A percentile compares a stretch with the other conserved stretches of the same genome.
Evolutionary conservation across 1,140 invertebrate species (phyloP).

Genomic region (Leptonema lineaticorne): DNA sequence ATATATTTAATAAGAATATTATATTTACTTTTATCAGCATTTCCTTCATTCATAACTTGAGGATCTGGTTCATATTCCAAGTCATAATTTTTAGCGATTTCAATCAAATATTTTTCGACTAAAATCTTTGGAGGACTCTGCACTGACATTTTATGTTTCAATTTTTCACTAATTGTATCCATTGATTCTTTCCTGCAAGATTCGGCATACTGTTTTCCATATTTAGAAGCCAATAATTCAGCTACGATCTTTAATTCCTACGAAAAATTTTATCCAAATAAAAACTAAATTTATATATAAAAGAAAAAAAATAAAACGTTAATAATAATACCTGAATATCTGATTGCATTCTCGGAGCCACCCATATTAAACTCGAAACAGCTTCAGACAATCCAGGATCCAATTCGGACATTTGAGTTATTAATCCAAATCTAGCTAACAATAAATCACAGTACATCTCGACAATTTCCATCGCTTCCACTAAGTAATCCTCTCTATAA

Average conservation of each 20-base stretch:
- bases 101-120: conserved; percentile 93
- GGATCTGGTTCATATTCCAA: conserved; percentile 92
- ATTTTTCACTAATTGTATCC: conserved; percentile 80
- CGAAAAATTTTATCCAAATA: background rate
- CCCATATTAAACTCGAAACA: conserved; percentile 96
- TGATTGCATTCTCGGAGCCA: conserved; percentile 82
- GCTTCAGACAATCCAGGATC: conserved; percentile 95
- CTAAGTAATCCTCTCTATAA: conserved; percentile 93
- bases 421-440: conserved; percentile 94
- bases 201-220: conserved; percentile 91
- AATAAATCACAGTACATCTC: conserved; percentile 99
- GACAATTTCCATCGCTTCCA: conserved; percentile 98
- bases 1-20: background rate
- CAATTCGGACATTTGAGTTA: conserved; percentile 96
- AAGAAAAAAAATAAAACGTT: background rate
- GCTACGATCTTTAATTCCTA: conserved; percentile 88
- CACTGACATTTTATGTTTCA: conserved; percentile 94
- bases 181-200: conserved; percentile 83
- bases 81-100: conserved; percentile 95
- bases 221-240: conserved; percentile 88
- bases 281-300: background rate
- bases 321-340: conserved; percentile 64
- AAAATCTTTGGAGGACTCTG: conserved; percentile 95
- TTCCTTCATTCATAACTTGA: conserved; percentile 83
- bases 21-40: conserved; percentile 48